These are phyloP conservation scores for Porites rus DNA, from an alignment of 92 coral and sea anemone species.

Conservation along the genomic window DNA sequence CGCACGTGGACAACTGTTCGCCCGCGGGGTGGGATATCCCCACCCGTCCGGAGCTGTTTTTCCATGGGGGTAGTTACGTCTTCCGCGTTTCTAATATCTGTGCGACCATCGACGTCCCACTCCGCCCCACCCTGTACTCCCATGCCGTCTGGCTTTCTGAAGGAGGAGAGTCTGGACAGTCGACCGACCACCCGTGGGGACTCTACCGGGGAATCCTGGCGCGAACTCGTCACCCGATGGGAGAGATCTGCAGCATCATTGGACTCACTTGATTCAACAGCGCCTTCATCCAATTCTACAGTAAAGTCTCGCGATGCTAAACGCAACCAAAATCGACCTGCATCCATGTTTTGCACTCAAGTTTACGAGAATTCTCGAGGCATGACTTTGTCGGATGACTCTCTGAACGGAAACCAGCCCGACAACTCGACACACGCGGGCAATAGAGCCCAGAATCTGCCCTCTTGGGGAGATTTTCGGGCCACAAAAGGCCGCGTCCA, in stretches of 20 bases:
- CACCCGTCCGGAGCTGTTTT: slow-evolving; percentile 83
- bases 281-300: slow-evolving; percentile 36
- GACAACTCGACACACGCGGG: not conserved
- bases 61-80: slow-evolving; percentile 66
- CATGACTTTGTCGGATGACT: slow-evolving; percentile 38
- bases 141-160: slow-evolving; percentile 26
- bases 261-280: slow-evolving; percentile 73
- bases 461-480: slow-evolving; percentile 2
- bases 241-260: slow-evolving; percentile 64
- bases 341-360: slow-evolving; percentile 13
- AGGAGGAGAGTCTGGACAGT: slow-evolving; percentile 14
- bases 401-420: slow-evolving; percentile 9
- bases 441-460: slow-evolving; percentile 11
- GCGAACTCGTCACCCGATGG: slow-evolving; percentile 33
- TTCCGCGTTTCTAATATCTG: slow-evolving; percentile 57
- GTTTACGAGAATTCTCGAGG: slow-evolving; percentile 26
- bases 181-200: slow-evolving; percentile 11
- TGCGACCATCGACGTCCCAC: slow-evolving; percentile 84
- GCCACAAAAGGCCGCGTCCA: slow-evolving; percentile 13
- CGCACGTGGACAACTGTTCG: slow-evolving; percentile 79
- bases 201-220: slow-evolving; percentile 26
- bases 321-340: slow-evolving; percentile 27
- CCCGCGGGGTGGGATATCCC: slow-evolving; percentile 83
- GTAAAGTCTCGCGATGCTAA: slow-evolving; percentile 19
- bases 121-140: slow-evolving; percentile 94